These are phyloP conservation scores for Drosophila kikkawai DNA, from an alignment of 1,140 invertebrate species.

Conservation along the genomic window DNA sequence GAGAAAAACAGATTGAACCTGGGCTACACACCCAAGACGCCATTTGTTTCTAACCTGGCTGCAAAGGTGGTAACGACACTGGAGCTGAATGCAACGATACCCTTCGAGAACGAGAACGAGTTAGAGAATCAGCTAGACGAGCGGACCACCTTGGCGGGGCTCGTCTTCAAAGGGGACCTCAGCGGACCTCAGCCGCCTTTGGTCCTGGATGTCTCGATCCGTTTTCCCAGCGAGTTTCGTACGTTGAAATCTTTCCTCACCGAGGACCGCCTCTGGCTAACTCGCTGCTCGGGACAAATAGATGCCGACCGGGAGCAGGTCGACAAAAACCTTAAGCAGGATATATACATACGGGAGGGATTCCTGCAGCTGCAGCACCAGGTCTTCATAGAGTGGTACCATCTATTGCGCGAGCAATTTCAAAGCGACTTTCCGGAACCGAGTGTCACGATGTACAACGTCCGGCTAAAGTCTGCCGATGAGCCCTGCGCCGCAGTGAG, in stretches of 20 bases:
- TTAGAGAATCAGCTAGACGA: constrained; percentile 67
- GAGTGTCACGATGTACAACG: constrained; percentile 42
- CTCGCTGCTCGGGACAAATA: constrained; percentile 64
- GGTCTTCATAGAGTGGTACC: constrained; percentile 59
- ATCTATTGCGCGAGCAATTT: not conserved
- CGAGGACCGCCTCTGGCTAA: constrained; percentile 69
- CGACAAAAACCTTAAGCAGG: constrained; percentile 45
- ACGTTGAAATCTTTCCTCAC: constrained; percentile 53
- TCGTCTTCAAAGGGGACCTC: constrained; percentile 28
- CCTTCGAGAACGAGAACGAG: not conserved
- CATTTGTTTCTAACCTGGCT: constrained; percentile 22
- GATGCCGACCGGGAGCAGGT: constrained; percentile 43
- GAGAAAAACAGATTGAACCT: constrained; percentile 58
- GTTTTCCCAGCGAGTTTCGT: constrained; percentile 71
- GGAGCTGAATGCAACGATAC: constrained; percentile 43
- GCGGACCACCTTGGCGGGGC: constrained; percentile 56
- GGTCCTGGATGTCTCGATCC: constrained; percentile 50
- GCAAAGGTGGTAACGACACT: constrained; percentile 26
- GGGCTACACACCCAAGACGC: constrained; percentile 41
- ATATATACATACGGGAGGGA: constrained; percentile 70
- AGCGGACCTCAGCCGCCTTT: constrained; percentile 5
- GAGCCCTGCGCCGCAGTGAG: constrained; percentile 46
- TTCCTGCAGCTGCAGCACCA: constrained; percentile 71
- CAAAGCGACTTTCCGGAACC: constrained; percentile 19
- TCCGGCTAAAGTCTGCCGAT: constrained; percentile 25